Conservation (phyloP, 2,888 invertebrate species). For the Unio pictorum region DNA sequence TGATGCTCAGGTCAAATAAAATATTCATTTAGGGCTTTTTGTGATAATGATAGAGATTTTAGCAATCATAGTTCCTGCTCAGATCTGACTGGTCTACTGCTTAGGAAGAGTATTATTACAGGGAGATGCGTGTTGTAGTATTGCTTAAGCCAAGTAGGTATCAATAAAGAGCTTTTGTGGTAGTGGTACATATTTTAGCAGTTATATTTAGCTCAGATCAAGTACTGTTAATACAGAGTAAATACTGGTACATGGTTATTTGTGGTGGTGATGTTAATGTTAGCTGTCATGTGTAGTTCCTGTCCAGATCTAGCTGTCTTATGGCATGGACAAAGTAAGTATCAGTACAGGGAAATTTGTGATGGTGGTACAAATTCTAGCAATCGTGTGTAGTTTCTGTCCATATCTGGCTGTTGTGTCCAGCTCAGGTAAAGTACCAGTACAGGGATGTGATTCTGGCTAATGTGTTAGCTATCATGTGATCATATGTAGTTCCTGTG, state of each 20-base stretch:
- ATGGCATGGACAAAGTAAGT: constrained; percentile 85
- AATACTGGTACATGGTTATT: constrained; percentile 85
- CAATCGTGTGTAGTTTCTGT: too few relatives aligned
- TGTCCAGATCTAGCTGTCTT: constrained; percentile 95
- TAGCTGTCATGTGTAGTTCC: constrained; percentile 95
- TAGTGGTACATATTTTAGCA: too few relatives aligned
- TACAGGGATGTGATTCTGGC: constrained; percentile 95
- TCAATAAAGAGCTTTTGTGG: too few relatives aligned
- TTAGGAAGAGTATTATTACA: too few relatives aligned
- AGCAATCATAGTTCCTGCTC: too few relatives aligned
- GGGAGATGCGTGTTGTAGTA: too few relatives aligned
- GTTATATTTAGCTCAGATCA: too few relatives aligned
- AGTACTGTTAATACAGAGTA: too few relatives aligned
- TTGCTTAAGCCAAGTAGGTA: too few relatives aligned
- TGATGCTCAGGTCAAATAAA: constrained; percentile 76
- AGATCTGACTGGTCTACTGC: too few relatives aligned
- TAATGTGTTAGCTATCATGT: constrained; percentile 14
- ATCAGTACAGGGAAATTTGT: too few relatives aligned
- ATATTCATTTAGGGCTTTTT: not conserved
- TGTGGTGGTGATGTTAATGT: constrained; percentile 95
- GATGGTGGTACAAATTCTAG: not conserved
- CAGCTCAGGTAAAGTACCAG: constrained; percentile 72
- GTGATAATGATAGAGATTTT: too few relatives aligned
- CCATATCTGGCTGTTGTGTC: not conserved
- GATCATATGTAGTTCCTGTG: constrained; percentile 95